Base-by-base conservation (phyloP, 2,797 vertebrate genomes). In the Hypotaenidia philippensis region DNA sequence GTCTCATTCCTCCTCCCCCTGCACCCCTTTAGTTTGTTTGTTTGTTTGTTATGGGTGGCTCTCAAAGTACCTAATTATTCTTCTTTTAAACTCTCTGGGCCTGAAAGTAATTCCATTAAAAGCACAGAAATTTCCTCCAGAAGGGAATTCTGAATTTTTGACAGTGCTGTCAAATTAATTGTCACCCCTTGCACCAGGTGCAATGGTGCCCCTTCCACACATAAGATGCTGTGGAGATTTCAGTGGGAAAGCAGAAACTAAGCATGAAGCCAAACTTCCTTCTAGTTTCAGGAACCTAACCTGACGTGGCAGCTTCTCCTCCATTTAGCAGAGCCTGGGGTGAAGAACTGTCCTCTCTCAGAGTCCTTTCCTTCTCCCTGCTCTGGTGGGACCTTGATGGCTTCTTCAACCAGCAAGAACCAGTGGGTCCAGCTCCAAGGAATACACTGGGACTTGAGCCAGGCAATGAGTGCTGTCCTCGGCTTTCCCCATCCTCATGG, bases 201-300 rank as follows among this genome's bases (percentile, higher is more conserved):
- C 0, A 1, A 36, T 59, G 44, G 15, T 11, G 47, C 36, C 34
- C 8, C 3, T 27, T 70, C 56, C 36, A 10, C 25, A 63, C 10
- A 2, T 17, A 65, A 61, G 38, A 40, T 12, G 11, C 22, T 75
- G 81, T 22, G 36, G 57, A 90, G 36, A 64, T 77, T 70, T 69
- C 59, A 81, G 23, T 38, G 93, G 49, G 40, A 83, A 91, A 90
- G 55, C 20, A 79, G 50, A 82, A 91, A 85, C 13, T 49, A 80
- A 64, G 68, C 17, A 38, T 2, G 23, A 92, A 83, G 20, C 7
- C 22, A 1, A 40, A 22, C 57, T 68, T 84, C 26, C 32, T 85
- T 83, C 0, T 4, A 55, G 49, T 45, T 84, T 85, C 41, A 83
- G 68, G 29, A 19, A 53, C 15, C 18, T 77, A 80, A n/a, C 5